Evolutionary conservation across 2,113 vertebrate genomes (phyloP).

Genomic region (Tachycineta bicolor): DNA sequence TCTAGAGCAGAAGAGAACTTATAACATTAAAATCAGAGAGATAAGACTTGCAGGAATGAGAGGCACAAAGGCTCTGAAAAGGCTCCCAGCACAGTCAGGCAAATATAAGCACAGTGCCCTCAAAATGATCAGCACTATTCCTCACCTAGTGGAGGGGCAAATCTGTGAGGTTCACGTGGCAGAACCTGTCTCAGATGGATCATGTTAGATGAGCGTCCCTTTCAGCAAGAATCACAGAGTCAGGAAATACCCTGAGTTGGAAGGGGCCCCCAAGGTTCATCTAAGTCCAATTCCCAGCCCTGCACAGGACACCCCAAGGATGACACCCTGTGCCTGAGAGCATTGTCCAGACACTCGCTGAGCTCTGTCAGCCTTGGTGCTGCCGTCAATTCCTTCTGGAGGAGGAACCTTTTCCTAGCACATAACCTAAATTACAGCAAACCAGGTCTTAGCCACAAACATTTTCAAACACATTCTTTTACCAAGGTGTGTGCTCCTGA

Average conservation of each 20-base stretch:
- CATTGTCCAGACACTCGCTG: fast-evolving
- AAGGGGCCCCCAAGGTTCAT: not conserved
- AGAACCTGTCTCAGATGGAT: not conserved
- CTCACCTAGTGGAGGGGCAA: fast-evolving
- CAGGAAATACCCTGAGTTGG: not conserved
- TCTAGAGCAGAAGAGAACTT: not conserved
- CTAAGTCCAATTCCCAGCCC: fast-evolving
- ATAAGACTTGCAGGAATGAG: not conserved
- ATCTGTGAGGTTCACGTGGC: not conserved
- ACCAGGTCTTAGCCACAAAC: fast-evolving
- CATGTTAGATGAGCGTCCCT: not conserved
- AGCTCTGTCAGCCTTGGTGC: not conserved
- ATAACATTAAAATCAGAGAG: not conserved
- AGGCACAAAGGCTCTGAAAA: not conserved
- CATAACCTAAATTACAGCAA: not conserved
- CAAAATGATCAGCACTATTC: fast-evolving
- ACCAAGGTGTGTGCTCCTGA: not conserved
- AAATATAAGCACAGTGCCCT: not conserved
- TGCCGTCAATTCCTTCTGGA: fast-evolving
- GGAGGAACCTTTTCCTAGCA: fast-evolving
- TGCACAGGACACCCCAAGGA: not conserved
- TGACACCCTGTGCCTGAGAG: not conserved
- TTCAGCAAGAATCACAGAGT: not conserved
- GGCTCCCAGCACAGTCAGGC: not conserved
- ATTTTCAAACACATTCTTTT: not conserved